Evolutionary conservation across 2,888 invertebrate genomes (phyloP), one percentile per base, ranked within the genome.

Genomic region (Dromius quadrimaculatus): DNA sequence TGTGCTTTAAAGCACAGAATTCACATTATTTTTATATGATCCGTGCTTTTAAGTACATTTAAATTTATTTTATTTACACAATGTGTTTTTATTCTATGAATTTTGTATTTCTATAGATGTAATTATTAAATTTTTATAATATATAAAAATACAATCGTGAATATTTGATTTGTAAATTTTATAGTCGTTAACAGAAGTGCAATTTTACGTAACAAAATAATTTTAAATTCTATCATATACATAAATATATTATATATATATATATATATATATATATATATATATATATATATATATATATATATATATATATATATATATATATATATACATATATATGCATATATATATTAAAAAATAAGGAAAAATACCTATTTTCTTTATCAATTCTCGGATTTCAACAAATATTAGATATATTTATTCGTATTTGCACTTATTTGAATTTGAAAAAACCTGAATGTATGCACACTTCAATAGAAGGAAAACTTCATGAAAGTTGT

Each of bases 101-200:
- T 62, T 62, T 62, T 62, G 41, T 62, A 62, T 62, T 62, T 62
- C 62, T 41, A 62, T 62, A 62, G 62, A 62, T 62, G 62, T 62
- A 62, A 62, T 62, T 62, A 62, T 62, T 41, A 62, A 62, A 41
- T 62, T 62, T 62, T 62, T 62, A 62, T 62, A 41, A 62, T 62
- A 62, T 62, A 62, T 62, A 62, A 36, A 59, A 62, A 62, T 62
- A 62, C 62, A 62, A 28, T 62, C 62, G 62, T 62, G 62, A 62
- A 41, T 62, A 62, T 62, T 62, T 62, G 41, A 62, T 62, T 62
- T 62, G 41, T 62, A 62, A 64, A 47, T 64, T 64, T 64, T 64
- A 64, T 50, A 64, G 64, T 64, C 64, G 64, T 64, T 64, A 50
- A 47, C 64, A 64, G 50, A 64, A 64, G 64, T 64, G 64, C 64